Conservation (phyloP, 2,797 vertebrate species). For the Paratrypauchen microcephalus region DNA sequence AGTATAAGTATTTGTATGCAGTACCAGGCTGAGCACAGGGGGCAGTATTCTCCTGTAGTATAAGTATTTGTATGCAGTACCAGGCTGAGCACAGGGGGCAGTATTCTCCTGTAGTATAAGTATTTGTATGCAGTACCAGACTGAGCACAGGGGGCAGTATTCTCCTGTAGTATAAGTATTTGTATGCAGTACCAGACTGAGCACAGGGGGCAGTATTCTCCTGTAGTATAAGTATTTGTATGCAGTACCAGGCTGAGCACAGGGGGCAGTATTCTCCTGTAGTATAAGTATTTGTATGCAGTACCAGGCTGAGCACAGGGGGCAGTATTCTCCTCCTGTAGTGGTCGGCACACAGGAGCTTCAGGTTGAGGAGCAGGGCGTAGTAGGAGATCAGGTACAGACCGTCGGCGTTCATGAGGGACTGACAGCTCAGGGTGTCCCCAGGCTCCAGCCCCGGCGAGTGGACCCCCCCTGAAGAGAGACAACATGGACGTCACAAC, state of each 20-base stretch:
- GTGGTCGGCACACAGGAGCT: constrained; percentile 88
- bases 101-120: constrained; percentile 10
- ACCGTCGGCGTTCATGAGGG: constrained; percentile 92
- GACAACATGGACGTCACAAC: too few relatives aligned
- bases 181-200: too few relatives aligned
- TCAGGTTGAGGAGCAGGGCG: constrained; percentile 91
- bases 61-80: constrained; percentile 71
- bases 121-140: too few relatives aligned
- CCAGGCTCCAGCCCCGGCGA: constrained; percentile 86
- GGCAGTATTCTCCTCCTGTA: constrained; percentile 83
- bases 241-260: too few relatives aligned
- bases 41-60: too few relatives aligned
- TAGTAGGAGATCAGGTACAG: constrained; percentile 90
- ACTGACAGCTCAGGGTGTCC: constrained; percentile 84
- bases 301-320: constrained; percentile 83
- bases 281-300: constrained; percentile 66
- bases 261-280: constrained; percentile 58
- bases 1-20: too few relatives aligned
- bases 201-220: too few relatives aligned
- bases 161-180: too few relatives aligned
- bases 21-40: too few relatives aligned
- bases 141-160: too few relatives aligned
- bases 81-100: constrained; percentile 71
- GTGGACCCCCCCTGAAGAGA: constrained; percentile 83
- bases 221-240: too few relatives aligned